Evolutionary conservation across 2,888 invertebrate species (phyloP), one percentile per base, ranked within the genome.

Genomic region (Apotomis capreana): DNA sequence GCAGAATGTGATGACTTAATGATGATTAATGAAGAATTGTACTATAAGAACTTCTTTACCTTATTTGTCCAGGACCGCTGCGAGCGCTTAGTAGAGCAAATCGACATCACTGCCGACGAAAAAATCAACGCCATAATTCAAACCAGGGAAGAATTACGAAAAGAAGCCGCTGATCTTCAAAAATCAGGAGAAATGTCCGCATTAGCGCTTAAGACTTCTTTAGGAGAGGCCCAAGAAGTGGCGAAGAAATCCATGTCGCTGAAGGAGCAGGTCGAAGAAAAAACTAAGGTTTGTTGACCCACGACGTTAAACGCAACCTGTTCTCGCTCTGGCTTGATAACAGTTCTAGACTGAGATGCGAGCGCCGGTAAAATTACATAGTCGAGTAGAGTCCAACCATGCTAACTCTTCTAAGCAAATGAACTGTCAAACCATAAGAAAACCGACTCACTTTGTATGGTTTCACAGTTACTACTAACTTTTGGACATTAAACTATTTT

Each of bases 1-100:
- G 2, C 26, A 26, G 26, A 26, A 26, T 26, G 15, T 15, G 15
- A 15, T 15, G 15, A 15, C 15, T 15, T 15, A 15, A 15, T 15
- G 15, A 15, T 15, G 15, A 15, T 15, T 15, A 0, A 15, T 15
- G 26, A 26, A 26, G 26, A 26, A 26, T 26, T 26, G 13, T 37
- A 44, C 12, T 44, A n/a, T 46, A 13, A 2, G 26, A 26, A 13
- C 9, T 4, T 5, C n/a, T 54, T 51, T 67, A n/a, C 49, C 10
- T 51, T 3, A 62, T 51, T 51, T 51, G 51, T 44, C 26, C 77
- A 94, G 91, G 92, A 91, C 73, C 94, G 94, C 65, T 94, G 94
- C 73, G 94, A 94, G 65, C 92, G 92, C 64, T 87, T 95, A 74
- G 86, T 87, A 10, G 92, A 94, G 75, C 93, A 92, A 78, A 94